These are phyloP conservation scores for Bellardia pandia DNA, from an alignment of 2,888 invertebrate species.

Conservation along the genomic window DNA sequence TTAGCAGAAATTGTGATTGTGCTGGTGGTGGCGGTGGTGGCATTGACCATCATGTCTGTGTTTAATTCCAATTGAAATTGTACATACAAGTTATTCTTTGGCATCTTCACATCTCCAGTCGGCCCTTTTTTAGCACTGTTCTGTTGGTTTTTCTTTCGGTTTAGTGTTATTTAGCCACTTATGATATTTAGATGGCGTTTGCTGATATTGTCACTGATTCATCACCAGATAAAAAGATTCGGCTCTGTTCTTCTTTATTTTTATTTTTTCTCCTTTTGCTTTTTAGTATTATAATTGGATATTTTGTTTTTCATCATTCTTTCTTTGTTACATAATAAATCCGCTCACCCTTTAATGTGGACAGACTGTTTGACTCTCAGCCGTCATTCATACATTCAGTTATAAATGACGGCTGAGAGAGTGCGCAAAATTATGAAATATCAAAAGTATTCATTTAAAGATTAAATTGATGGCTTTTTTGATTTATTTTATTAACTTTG, in stretches of 20 bases:
- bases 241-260: constrained; percentile 22
- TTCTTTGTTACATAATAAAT: constrained; percentile 20
- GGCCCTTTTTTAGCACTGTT: constrained; percentile 38
- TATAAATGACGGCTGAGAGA: not conserved
- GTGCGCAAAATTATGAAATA: not conserved
- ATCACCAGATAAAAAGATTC: constrained; percentile 66
- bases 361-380: not conserved
- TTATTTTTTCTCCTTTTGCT: constrained; percentile 4
- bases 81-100: constrained; percentile 33
- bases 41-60: constrained; percentile 54
- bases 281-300: constrained; percentile 48
- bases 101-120: constrained; percentile 9
- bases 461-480: not conserved
- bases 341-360: not conserved
- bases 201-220: constrained; percentile 69
- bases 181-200: constrained; percentile 71
- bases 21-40: constrained; percentile 33
- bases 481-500: not conserved
- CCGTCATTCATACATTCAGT: too few species aligned
- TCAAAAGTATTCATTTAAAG: not conserved
- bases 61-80: constrained; percentile 22
- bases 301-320: constrained; percentile 10
- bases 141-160: not conserved
- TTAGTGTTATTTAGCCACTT: constrained; percentile 59
- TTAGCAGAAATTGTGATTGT: constrained; percentile 35